These are phyloP conservation scores for Drosophila pectinifera DNA, from an alignment of 1,140 invertebrate genomes.

Conservation along the genomic window DNA sequence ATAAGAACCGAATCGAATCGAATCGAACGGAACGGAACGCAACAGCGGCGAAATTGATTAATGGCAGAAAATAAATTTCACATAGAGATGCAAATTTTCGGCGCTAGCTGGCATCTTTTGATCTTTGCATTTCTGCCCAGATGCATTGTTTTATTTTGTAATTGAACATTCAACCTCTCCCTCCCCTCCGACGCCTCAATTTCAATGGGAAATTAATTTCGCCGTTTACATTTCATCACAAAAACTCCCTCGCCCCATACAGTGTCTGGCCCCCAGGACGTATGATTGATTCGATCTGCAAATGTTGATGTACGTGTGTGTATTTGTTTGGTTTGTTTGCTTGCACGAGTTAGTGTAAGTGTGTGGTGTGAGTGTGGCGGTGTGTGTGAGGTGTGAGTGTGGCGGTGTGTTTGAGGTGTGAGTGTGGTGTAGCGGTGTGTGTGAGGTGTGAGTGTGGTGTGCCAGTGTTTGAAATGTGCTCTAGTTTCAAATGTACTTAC, in stretches of 20 bases:
- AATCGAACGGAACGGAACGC: no score
- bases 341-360: conserved; percentile 12
- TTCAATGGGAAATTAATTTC: conserved; percentile 51
- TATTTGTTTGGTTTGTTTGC: conserved; percentile 22
- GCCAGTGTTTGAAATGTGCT: conserved; percentile 53
- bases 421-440: conserved; percentile 10
- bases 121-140: no score
- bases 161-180: no score
- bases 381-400: conserved; percentile 4
- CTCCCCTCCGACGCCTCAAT: not conserved
- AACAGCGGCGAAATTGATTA: no score
- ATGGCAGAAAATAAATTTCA: no score
- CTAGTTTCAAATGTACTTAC: conserved; percentile 80
- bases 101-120: no score
- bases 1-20: no score
- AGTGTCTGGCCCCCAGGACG: conserved; percentile 38
- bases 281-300: conserved; percentile 52
- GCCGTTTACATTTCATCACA: conserved; percentile 60
- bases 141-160: no score
- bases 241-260: conserved; percentile 28
- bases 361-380: conserved; percentile 5
- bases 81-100: no score
- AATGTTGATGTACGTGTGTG: conserved; percentile 28
- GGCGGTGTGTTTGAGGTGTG: not conserved
- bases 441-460: conserved; percentile 4